These are phyloP conservation scores for Pao palembangensis DNA, from an alignment of 2,113 vertebrate species.

Conservation along the genomic window DNA sequence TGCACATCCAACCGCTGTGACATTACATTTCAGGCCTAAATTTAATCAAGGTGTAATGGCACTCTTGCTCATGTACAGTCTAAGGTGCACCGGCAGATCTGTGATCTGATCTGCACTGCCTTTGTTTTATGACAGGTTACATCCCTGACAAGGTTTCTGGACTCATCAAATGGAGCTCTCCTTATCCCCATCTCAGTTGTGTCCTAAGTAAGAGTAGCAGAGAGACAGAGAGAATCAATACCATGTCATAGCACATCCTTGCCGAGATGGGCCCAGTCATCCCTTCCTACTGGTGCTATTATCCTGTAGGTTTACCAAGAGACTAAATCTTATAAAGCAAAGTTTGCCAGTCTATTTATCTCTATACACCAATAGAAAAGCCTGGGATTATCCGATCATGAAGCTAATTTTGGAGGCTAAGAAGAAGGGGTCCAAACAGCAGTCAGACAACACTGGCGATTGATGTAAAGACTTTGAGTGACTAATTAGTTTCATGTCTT, in stretches of 20 bases:
- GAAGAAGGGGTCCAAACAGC: conserved; percentile 28
- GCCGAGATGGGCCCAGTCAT: conserved; percentile 56
- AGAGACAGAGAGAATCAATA: conserved; percentile 71
- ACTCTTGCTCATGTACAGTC: conserved; percentile 12
- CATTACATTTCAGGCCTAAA: conserved; percentile 33
- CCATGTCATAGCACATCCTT: conserved; percentile 52
- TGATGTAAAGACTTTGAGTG: conserved; percentile 38
- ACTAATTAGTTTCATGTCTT: conserved; percentile 50
- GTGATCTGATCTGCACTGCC: conserved; percentile 45
- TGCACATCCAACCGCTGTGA: conserved; percentile 35
- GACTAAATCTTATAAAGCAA: conserved; percentile 62
- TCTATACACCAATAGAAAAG: conserved; percentile 57
- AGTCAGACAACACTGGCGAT: conserved; percentile 2
- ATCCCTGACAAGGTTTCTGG: conserved; percentile 65
- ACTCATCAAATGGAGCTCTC: conserved; percentile 64
- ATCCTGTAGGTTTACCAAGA: conserved; percentile 57
- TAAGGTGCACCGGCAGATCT: conserved; percentile 23
- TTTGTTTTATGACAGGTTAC: conserved; percentile 55
- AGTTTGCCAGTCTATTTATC: conserved; percentile 62
- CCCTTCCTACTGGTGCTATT: conserved; percentile 58
- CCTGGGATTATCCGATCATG: conserved; percentile 48
- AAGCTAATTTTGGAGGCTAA: conserved; percentile 26
- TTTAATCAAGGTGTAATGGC: conserved; percentile 35
- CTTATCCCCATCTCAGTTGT: conserved; percentile 62
- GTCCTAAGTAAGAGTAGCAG: conserved; percentile 67